Base-by-base conservation (phyloP, 1,140 invertebrate genomes). In the Akabosia matsudoensis region DNA sequence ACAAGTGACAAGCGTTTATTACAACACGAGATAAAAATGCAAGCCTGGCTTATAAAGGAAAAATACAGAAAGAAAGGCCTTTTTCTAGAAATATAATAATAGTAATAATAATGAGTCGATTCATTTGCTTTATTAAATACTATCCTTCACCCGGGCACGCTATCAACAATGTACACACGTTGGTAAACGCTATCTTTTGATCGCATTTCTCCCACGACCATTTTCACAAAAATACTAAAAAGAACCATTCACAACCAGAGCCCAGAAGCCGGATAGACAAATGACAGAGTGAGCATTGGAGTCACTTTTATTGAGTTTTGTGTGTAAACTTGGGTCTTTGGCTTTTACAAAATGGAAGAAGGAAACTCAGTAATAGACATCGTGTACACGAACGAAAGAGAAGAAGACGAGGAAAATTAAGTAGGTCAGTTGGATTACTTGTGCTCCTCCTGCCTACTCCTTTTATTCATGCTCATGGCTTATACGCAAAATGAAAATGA, bases 391-490 rank as follows among this genome's bases (percentile, higher is more conserved):
- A 7, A 56, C n/a, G 24, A 10, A 56, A 56, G 54, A 45, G 54
- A 56, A 56, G 54, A 56, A 56, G 54, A n/a, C n/a, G n/a, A 24
- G 54, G 22, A 56, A 56, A 56, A 45, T 45, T 45, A 56, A 56
- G 54, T 56, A 56, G 54, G 54, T 56, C 54, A 56, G 10, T 56
- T 56, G 54, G 54, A 56, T 56, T 56, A 16, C 54, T 16, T 56
- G n/a, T 24, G n/a, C 7, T 45, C n/a, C 7, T 45, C 37, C 7
- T 45, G 37, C 37, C 37, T 45, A 45, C 37, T 45, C 7, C 37
- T 45, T 56, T 56, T 24, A 56, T 56, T 10, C 54, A 56, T 56
- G 54, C 54, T 56, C 54, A 16, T 22, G n/a, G 14, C 37, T 10
- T 45, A 7, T n/a, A n/a, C n/a, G n/a, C n/a, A n/a, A n/a, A n/a